Conservation (phyloP, 1,140 invertebrate species). For the Trichonephila inaurata region DNA sequence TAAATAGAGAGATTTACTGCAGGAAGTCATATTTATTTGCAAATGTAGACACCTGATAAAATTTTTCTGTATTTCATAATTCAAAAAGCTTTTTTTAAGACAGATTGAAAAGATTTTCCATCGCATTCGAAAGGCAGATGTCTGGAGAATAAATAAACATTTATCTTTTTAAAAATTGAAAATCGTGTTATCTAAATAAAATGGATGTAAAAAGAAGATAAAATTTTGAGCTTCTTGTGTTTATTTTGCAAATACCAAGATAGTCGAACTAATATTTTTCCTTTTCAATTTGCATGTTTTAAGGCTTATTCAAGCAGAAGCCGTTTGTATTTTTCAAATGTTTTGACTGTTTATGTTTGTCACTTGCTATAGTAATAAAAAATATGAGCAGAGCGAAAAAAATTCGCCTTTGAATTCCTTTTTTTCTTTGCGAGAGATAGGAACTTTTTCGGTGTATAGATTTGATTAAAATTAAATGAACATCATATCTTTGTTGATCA, state of each 20-base stretch:
- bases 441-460: background rate
- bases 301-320: background rate
- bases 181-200: background rate
- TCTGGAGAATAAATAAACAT: background rate
- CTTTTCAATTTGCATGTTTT: background rate
- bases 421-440: background rate
- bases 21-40: background rate
- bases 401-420: background rate
- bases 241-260: background rate
- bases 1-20: background rate
- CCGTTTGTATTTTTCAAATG: background rate
- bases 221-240: background rate
- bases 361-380: background rate
- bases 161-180: background rate
- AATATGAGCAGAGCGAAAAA: background rate
- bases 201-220: background rate
- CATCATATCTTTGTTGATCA: background rate
- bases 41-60: background rate
- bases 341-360: background rate
- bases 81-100: background rate
- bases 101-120: background rate
- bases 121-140: background rate
- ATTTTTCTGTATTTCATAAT: background rate
- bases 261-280: conserved; percentile 2
- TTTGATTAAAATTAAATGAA: conserved; percentile 29